Base-by-base conservation (phyloP, 2,797 vertebrate species). In the Helostoma temminkii region DNA sequence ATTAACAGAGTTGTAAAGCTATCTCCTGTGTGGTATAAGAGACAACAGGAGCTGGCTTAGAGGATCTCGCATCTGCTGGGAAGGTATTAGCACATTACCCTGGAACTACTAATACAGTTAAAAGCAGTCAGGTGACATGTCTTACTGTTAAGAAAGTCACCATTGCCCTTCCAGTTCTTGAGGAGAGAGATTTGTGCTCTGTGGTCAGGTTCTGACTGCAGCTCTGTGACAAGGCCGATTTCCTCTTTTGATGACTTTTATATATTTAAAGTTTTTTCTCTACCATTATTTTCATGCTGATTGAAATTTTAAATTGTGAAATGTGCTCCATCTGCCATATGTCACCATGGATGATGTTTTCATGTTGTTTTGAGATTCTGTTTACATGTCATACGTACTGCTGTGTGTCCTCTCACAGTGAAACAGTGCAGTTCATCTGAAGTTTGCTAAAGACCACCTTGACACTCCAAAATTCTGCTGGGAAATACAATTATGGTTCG, bases 1-100 rank as follows among this genome's bases (percentile, higher is more conserved):
- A 87, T 89, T 78, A 87, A 62, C 61, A 0, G 76, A 66, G 43
- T 62, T 0, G 22, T 72, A 67, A 78, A 66, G 46, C 47, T 64
- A 64, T 39, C 65, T 66, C 30, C 46, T 57, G 62, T 53, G 52
- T 71, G 67, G 28, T 9, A 8, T 65, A 36, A 62, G 32, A 21
- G 67, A 54, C 22, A 37, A 39, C 32, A 43, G 63, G 54, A 45
- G 11, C 36, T 22, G 82, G 53, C 62, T 81, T 71, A 82, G 58
- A 53, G 61, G 58, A 45, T 70, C 36, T 22, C 59, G 39, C 16
- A 8, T 70, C 71, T 70, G 66, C 59, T 0, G n/a, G 43, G 39
- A 70, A 49, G 39, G 62, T 64, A 59, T 83, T 81, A 78, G 54
- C 74, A 74, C 80, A 74, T 71, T 65, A 41, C 37, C 56, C 69